These are phyloP conservation scores for Thamnophis sirtalis DNA, from an alignment of 2,113 vertebrate genomes.

Conservation along the genomic window DNA sequence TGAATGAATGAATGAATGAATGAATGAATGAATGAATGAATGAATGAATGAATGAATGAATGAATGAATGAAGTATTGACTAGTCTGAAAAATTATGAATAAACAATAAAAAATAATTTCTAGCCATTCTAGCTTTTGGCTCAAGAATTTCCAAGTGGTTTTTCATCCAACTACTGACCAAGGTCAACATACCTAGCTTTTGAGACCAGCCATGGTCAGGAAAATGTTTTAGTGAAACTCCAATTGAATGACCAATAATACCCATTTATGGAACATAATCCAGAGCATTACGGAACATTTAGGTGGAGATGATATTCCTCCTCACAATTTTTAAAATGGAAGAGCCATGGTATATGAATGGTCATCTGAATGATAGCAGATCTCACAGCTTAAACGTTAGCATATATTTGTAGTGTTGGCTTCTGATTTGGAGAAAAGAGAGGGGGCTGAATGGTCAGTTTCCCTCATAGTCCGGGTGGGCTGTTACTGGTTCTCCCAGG, in stretches of 20 bases:
- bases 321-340: neutral
- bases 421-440: neutral
- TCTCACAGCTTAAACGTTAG: neutral
- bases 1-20: neutral
- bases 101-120: neutral
- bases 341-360: neutral
- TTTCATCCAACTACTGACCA: neutral
- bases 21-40: neutral
- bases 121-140: neutral
- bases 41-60: too few species aligned
- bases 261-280: neutral
- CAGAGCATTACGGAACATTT: neutral
- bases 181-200: neutral
- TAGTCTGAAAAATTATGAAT: neutral
- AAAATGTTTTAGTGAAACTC: neutral
- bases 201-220: neutral
- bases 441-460: neutral
- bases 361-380: neutral
- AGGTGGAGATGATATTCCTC: neutral
- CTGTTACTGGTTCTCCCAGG: too few species aligned
- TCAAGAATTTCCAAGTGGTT: neutral
- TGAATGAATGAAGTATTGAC: neutral
- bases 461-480: neutral
- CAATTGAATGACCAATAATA: neutral
- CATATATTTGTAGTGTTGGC: neutral